Conservation (phyloP, 2,113 vertebrate species). For the Mastomys natalensis region DNA sequence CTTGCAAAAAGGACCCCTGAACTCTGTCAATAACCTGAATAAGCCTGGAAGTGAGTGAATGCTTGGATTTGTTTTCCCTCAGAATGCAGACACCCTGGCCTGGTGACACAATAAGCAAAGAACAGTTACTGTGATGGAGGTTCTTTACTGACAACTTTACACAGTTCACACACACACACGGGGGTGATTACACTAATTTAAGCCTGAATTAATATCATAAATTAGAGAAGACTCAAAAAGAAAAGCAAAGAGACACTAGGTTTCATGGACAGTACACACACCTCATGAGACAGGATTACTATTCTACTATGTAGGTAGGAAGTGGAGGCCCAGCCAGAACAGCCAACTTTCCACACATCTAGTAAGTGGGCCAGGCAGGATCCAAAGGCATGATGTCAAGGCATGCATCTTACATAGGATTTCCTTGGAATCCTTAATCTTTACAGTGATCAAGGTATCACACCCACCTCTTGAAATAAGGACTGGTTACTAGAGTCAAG, state of each 20-base stretch:
- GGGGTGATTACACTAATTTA: not conserved
- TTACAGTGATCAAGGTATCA: not conserved
- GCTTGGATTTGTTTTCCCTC: not conserved
- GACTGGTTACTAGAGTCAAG: not conserved
- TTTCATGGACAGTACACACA: fast-evolving
- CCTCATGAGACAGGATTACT: no score
- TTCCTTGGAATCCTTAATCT: not conserved
- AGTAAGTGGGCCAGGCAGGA: fast-evolving
- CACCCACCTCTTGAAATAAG: not conserved
- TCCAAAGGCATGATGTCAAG: not conserved
- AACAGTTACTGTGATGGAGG: not conserved
- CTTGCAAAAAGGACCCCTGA: no score
- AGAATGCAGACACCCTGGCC: not conserved
- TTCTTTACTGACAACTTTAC: not conserved
- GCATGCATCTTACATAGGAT: fast-evolving
- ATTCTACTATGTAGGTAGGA: fast-evolving
- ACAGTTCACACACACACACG: not conserved
- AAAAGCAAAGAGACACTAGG: not conserved
- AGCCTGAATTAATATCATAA: conserved; percentile 5
- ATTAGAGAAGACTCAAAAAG: not conserved
- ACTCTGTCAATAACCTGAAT: not conserved
- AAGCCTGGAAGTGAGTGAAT: not conserved
- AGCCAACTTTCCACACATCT: not conserved
- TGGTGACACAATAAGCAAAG: not conserved
- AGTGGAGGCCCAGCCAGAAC: not conserved